Base-by-base conservation (phyloP, 2,113 vertebrate genomes). In the Bujurquina vittata region DNA sequence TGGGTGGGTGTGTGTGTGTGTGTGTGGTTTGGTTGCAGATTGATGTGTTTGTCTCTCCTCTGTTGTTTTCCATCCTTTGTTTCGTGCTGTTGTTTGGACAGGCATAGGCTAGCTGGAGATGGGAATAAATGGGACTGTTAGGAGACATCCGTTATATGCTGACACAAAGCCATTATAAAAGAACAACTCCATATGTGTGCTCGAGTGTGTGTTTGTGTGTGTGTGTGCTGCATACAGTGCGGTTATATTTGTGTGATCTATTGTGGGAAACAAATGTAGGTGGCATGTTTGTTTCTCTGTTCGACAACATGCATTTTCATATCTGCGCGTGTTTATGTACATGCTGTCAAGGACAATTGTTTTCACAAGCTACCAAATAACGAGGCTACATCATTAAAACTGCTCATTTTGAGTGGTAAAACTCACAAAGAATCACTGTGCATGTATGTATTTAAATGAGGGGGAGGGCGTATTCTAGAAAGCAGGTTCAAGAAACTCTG, bases 101-200 rank as follows among this genome's bases (percentile, higher is more conserved):
- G 84, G 87, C 86, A 89, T 88, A 89, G 90, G 89, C 91, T 91
- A 88, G 88, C 88, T 90, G 86, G 84, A 94, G 95, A 96, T 95
- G 89, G 93, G 92, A 94, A 95, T 94, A 93, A 94, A 95, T 95
- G 94, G 89, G 82, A 84, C 79, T 88, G 92, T 91, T 91, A 79
- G 87, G 90, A 93, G 82, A 90, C 94, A 95, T 95, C 93, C 79
- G 88, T 95, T 95, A 95, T 91, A 84, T 33, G 52, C 91, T 93
- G 94, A 94, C 94, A 94, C 89, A 91, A 91, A 91, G 90, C 93
- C 92, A 95, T 95, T 95, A 94, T 90, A 91, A 90, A 93, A 90
- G 73, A 91, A 89, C 91, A 90, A 90, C 85, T 88, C 82, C 26
- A 80, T 90, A 69, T 86, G 80, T 88, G 81, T 72, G 77, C 85